Conservation (phyloP, 2,113 vertebrate species). For the Sula dactylatra region DNA sequence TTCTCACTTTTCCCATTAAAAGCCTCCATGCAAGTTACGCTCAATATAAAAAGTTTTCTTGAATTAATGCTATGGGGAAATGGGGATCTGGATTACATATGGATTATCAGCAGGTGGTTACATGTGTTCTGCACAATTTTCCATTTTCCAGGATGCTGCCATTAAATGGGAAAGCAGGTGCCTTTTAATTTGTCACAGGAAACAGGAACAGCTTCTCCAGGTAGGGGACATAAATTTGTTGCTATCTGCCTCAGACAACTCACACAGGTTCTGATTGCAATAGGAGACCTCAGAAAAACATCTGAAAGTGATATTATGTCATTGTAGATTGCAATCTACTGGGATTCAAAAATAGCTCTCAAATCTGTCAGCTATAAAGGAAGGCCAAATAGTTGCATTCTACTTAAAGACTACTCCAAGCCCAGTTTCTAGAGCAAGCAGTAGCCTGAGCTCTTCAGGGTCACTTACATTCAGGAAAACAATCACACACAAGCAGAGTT, state of each 20-base stretch:
- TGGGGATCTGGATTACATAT: neutral
- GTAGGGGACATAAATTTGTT: neutral
- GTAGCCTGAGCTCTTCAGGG: neutral
- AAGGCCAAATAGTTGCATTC: neutral
- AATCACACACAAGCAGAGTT: neutral
- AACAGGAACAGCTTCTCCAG: neutral
- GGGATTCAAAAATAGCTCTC: neutral
- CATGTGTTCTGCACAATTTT: neutral
- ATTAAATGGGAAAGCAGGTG: neutral
- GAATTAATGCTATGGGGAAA: neutral
- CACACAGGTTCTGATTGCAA: neutral
- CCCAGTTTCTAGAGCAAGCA: neutral
- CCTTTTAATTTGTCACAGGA: neutral
- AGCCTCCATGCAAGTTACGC: neutral
- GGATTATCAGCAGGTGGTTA: neutral
- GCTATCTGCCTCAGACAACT: neutral
- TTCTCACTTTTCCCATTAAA: neutral
- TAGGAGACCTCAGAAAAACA: neutral
- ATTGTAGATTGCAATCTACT: neutral
- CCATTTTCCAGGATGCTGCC: neutral
- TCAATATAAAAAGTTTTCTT: neutral
- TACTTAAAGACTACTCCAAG: neutral
- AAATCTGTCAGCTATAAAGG: neutral
- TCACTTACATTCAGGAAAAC: neutral
- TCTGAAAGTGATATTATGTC: neutral